Evolutionary conservation across 30 jellyfish, hydroid and myxozoan genomes (phyloP).

Genomic region (Sanderia malayensis): DNA sequence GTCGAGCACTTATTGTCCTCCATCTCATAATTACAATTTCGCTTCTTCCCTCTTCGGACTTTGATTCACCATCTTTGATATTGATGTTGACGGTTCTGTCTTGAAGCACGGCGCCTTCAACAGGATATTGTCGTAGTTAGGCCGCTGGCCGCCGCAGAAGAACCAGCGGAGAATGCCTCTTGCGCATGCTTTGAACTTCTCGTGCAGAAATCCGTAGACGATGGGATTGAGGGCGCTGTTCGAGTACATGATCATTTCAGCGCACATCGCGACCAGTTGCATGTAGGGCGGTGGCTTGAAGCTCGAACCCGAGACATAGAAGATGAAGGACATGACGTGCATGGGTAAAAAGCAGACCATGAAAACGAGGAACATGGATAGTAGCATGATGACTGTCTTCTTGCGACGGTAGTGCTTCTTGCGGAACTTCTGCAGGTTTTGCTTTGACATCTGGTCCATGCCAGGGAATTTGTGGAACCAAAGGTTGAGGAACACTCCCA

Average conservation of each 20-base stretch:
- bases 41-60: too few species aligned
- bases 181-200: conserved; percentile 55
- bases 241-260: conserved; percentile 68
- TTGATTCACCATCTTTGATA: too few species aligned
- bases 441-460: conserved; percentile 47
- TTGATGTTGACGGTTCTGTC: too few species aligned
- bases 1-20: too few species aligned
- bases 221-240: conserved; percentile 78
- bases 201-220: conserved; percentile 64
- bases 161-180: conserved; percentile 34
- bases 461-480: conserved; percentile 85
- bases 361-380: conserved; percentile 57
- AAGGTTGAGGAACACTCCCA: conserved; percentile 45
- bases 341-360: conserved; percentile 71
- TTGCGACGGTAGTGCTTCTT: conserved; percentile 64
- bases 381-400: conserved; percentile 57
- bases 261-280: conserved; percentile 50
- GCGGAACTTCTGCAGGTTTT: conserved; percentile 29
- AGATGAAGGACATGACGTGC: conserved; percentile 63
- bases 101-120: too few species aligned
- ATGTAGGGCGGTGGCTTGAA: conserved; percentile 82
- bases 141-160: conserved; percentile 35
- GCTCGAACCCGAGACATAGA: conserved; percentile 45
- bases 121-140: conserved; percentile 27
- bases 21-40: too few species aligned